Evolutionary conservation across 2,797 vertebrate genomes (phyloP).

Genomic region (Psittacula derbiana): DNA sequence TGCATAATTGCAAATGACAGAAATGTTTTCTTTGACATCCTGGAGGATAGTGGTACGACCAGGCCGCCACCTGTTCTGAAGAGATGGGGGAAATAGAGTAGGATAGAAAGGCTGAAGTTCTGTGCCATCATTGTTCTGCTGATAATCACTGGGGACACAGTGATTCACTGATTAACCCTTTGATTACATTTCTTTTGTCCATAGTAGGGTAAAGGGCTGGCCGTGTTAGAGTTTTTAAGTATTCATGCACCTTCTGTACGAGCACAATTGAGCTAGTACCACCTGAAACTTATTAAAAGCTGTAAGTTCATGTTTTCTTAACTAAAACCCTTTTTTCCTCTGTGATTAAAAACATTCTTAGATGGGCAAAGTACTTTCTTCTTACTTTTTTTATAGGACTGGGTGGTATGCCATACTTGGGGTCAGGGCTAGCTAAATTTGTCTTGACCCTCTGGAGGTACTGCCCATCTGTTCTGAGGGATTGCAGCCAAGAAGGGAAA

Average conservation of each 20-base stretch:
- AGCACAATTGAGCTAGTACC: background rate
- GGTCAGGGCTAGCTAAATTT: conserved; percentile 65
- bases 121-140: background rate
- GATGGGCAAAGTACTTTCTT: conserved; percentile 59
- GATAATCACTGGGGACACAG: background rate
- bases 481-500: conserved; percentile 50
- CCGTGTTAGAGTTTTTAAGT: background rate
- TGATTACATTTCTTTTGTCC: background rate
- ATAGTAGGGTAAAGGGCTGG: background rate
- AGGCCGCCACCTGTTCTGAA: background rate
- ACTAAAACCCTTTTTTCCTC: background rate
- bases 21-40: background rate
- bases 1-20: background rate
- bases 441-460: conserved; percentile 53
- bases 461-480: conserved; percentile 63
- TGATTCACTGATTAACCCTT: background rate
- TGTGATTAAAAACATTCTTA: conserved; percentile 12
- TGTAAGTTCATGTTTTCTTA: background rate
- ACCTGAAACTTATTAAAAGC: background rate
- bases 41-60: background rate
- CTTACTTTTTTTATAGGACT: conserved; percentile 62
- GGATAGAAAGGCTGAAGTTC: background rate
- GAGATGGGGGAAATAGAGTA: background rate
- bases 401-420: conserved; percentile 62
- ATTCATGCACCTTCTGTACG: background rate